These are phyloP conservation scores for Luperina testacea DNA, from an alignment of 2,888 invertebrate genomes.

Conservation along the genomic window DNA sequence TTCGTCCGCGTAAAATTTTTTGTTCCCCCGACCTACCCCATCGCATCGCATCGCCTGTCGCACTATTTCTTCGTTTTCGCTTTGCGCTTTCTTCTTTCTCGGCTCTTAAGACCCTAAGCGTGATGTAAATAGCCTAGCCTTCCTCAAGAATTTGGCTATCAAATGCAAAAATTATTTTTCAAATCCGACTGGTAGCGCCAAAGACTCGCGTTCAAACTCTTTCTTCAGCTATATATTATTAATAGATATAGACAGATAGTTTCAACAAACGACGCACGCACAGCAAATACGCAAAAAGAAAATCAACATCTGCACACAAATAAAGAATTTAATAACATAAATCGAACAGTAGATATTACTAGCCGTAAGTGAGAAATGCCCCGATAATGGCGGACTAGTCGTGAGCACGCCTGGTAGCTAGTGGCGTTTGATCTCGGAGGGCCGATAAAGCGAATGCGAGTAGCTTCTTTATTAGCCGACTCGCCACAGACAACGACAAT, in stretches of 20 bases:
- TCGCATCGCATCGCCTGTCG: too few relatives aligned
- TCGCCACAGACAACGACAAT: constrained; percentile 47
- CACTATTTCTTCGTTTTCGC: too few relatives aligned
- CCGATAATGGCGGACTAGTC: constrained; percentile 27
- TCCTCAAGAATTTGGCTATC: background rate
- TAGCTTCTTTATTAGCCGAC: constrained; percentile 53
- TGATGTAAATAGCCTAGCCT: background rate
- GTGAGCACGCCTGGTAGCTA: constrained; percentile 36
- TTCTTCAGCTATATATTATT: too few relatives aligned
- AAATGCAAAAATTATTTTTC: background rate
- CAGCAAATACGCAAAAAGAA: background rate
- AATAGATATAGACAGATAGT: background rate
- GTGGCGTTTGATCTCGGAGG: constrained; percentile 53
- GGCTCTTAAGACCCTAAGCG: background rate
- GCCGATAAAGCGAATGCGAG: constrained; percentile 56
- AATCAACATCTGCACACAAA: constrained; percentile 1
- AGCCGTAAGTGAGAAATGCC: constrained; percentile 5
- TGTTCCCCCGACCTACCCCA: too few relatives aligned
- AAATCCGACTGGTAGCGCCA: background rate
- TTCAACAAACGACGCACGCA: background rate
- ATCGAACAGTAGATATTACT: constrained; percentile 23
- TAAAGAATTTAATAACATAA: constrained; percentile 22
- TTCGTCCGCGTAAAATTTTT: too few relatives aligned
- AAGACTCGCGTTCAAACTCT: too few relatives aligned
- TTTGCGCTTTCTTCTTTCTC: background rate